Percentiles rank a stretch among this genome's conserved stretches.
Conservation (phyloP, 2,797 vertebrate species). For the Muscicapa striata region DNA sequence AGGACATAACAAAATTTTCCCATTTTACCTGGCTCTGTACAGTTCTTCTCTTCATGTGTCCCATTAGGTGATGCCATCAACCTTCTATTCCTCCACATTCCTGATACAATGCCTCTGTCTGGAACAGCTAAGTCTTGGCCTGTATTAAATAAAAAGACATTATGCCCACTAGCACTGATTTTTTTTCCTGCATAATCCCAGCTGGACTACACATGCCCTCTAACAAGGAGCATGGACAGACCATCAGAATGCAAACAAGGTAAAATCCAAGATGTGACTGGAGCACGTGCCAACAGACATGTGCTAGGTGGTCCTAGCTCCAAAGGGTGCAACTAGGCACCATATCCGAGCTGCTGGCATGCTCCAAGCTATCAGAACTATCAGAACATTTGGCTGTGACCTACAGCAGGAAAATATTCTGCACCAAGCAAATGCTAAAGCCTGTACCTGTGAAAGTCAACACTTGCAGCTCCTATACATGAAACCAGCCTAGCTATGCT, state of each 20-base stretch:
- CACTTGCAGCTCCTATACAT: neutral
- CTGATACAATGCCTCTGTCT: constrained; percentile 39
- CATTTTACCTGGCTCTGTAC: constrained; percentile 80
- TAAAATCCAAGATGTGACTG: neutral
- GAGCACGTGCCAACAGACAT: rapidly evolving
- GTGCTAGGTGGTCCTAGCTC: neutral
- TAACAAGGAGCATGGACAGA: neutral
- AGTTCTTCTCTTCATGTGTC: constrained; percentile 74
- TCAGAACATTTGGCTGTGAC: neutral
- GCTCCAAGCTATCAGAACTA: neutral
- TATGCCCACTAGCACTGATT: neutral
- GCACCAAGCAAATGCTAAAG: neutral
- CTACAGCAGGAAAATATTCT: neutral
- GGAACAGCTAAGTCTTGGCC: constrained; percentile 59
- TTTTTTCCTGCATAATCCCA: neutral
- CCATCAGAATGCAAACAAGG: rapidly evolving
- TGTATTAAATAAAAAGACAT: constrained; percentile 41
- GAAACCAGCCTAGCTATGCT: neutral
- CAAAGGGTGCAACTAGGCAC: neutral
- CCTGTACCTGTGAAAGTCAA: constrained; percentile 23
- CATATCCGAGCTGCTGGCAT: neutral
- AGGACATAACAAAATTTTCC: neutral
- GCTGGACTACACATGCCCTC: neutral
- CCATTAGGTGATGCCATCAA: constrained; percentile 76
- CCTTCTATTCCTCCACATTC: constrained; percentile 76